These are phyloP conservation scores for Pseudomyrmex sp. DNA, from an alignment of 1,140 invertebrate genomes.

Conservation along the genomic window DNA sequence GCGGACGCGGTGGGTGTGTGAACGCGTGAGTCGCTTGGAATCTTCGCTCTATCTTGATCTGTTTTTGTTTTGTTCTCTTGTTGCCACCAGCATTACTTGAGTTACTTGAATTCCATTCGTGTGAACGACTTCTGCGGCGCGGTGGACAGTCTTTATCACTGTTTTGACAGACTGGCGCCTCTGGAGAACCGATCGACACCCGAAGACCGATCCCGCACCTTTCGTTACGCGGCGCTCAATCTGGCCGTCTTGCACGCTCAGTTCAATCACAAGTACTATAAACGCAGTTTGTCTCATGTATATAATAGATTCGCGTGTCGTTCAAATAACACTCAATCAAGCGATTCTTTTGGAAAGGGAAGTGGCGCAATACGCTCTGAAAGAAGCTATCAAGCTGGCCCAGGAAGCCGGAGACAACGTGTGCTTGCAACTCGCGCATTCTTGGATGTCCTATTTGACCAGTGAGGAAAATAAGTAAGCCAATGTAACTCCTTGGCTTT, in stretches of 20 bases:
- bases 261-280: constrained; percentile 92
- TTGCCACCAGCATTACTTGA: constrained; percentile 93
- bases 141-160: constrained; percentile 93
- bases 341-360: constrained; percentile 85
- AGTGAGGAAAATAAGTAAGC: constrained; percentile 83
- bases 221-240: constrained; percentile 95
- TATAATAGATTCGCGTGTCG: background rate
- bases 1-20: constrained; percentile 90
- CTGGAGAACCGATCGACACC: constrained; percentile 84
- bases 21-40: background rate
- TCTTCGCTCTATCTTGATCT: too few relatives aligned
- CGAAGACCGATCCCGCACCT: constrained; percentile 90
- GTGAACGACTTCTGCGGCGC: constrained; percentile 95
- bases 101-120: constrained; percentile 95
- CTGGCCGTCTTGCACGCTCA: constrained; percentile 94
- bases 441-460: constrained; percentile 91
- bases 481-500: constrained; percentile 21
- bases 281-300: constrained; percentile 7
- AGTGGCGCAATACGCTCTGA: constrained; percentile 91
- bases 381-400: constrained; percentile 94
- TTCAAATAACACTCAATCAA: constrained; percentile 10
- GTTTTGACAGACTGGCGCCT: constrained; percentile 91
- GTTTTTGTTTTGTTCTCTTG: background rate
- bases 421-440: constrained; percentile 94
- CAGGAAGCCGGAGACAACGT: constrained; percentile 94